Conservation (phyloP, 2,888 invertebrate genomes). For the Tetranychus piercei region DNA sequence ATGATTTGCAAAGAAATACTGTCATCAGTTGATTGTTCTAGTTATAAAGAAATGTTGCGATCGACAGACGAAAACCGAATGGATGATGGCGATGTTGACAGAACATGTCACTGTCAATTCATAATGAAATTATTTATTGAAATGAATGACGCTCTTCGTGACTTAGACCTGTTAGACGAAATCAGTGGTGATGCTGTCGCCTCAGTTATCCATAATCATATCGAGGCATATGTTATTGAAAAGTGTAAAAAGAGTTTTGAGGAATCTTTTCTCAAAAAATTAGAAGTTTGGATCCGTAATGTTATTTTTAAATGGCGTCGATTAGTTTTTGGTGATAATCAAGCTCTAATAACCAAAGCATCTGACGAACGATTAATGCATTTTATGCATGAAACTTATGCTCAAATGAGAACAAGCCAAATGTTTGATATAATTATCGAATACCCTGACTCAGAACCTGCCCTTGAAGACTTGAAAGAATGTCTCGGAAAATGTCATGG, state of each 20-base stretch:
- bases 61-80: background rate
- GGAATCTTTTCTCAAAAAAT: conserved; percentile 51
- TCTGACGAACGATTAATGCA: conserved; percentile 42
- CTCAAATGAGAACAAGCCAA: conserved; percentile 67
- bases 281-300: conserved; percentile 48
- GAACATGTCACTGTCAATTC: conserved; percentile 12
- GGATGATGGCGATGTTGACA: background rate
- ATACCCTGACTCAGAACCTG: conserved; percentile 83
- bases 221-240: conserved; percentile 61
- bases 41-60: background rate
- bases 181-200: conserved; percentile 25
- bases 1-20: background rate
- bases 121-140: conserved; percentile 14
- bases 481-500: conserved; percentile 66
- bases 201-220: conserved; percentile 55
- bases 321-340: conserved; percentile 12
- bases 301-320: conserved; percentile 59
- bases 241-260: conserved; percentile 72
- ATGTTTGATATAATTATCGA: conserved; percentile 90
- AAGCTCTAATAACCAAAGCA: background rate
- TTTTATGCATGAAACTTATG: conserved; percentile 70
- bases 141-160: conserved; percentile 19
- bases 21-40: no score
- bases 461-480: conserved; percentile 65
- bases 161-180: conserved; percentile 24